phyloP scores from a whole-genome alignment of 2,888 invertebrate species.

The Neria commutata region DNA sequence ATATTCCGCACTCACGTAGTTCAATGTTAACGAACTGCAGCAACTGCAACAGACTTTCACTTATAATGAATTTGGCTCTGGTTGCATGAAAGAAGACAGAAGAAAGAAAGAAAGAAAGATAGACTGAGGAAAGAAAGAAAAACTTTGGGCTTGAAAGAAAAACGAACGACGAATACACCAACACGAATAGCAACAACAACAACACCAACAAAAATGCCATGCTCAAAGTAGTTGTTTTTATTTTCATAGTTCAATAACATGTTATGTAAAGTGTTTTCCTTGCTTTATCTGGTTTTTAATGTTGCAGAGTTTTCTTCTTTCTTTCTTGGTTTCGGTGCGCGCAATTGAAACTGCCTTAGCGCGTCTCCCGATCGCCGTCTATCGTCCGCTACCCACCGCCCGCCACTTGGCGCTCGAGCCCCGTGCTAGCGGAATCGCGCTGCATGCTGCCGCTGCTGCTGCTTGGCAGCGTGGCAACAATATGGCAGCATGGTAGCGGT shows the following conservation, averaged over 20 bases:
- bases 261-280: constrained; percentile 59
- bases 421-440: too few species aligned
- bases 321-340: constrained; percentile 41
- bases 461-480: not conserved
- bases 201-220: constrained; percentile 24
- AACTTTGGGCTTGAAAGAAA: constrained; percentile 8
- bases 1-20: constrained; percentile 45
- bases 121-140: constrained; percentile 15
- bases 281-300: constrained; percentile 38
- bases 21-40: constrained; percentile 59
- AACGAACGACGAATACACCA: not conserved
- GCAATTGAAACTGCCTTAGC: too few species aligned
- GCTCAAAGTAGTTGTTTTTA: constrained; percentile 32
- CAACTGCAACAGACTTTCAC: constrained; percentile 51
- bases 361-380: too few species aligned
- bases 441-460: not conserved
- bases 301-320: constrained; percentile 27
- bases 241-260: constrained; percentile 58
- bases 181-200: constrained; percentile 21
- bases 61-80: constrained; percentile 58
- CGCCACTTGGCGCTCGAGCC: too few species aligned
- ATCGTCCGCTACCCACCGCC: too few species aligned
- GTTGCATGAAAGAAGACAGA: constrained; percentile 33
- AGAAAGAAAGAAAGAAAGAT: constrained; percentile 12
- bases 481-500: constrained; percentile 4